A percentile compares a stretch with the other conserved stretches of the same genome.
phyloP scores from a whole-genome alignment of 2,113 vertebrate species.

The Tyrannus savana region DNA sequence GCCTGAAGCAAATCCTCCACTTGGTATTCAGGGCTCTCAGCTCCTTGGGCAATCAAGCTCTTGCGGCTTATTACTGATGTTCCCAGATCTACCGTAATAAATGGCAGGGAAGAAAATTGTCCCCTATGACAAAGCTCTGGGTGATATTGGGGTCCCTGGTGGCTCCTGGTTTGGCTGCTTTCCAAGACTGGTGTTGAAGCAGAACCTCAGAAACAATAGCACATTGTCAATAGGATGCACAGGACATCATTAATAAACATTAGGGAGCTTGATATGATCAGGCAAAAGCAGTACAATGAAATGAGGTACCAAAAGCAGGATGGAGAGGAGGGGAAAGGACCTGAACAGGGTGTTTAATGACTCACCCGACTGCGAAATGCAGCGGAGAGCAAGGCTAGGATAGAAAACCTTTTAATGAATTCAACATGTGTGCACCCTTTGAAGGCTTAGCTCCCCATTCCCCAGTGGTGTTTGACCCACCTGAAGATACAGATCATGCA shows the following conservation, averaged over 20 bases:
- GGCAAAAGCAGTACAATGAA: conserved; percentile 28
- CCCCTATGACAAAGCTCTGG: not conserved
- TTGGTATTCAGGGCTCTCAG: conserved; percentile 1
- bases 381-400: not conserved
- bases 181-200: not conserved
- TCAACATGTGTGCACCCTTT: not conserved
- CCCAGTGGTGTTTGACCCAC: conserved; percentile 7
- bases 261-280: conserved; percentile 48
- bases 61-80: conserved; percentile 25
- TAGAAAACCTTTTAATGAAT: conserved; percentile 33
- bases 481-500: conserved; percentile 29
- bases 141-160: not conserved
- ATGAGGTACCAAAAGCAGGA: conserved; percentile 25
- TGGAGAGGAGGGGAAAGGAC: not conserved
- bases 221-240: not conserved
- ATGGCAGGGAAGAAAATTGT: not conserved
- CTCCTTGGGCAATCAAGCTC: not conserved
- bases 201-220: conserved; percentile 40
- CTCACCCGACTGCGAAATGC: not conserved
- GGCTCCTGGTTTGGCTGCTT: not conserved
- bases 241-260: conserved; percentile 63
- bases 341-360: conserved; percentile 49
- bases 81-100: not conserved
- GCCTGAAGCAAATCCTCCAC: not conserved
- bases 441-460: not conserved